Base-by-base conservation (phyloP, 2,797 vertebrate genomes). In the Sternarchorhynchus goeldii region DNA sequence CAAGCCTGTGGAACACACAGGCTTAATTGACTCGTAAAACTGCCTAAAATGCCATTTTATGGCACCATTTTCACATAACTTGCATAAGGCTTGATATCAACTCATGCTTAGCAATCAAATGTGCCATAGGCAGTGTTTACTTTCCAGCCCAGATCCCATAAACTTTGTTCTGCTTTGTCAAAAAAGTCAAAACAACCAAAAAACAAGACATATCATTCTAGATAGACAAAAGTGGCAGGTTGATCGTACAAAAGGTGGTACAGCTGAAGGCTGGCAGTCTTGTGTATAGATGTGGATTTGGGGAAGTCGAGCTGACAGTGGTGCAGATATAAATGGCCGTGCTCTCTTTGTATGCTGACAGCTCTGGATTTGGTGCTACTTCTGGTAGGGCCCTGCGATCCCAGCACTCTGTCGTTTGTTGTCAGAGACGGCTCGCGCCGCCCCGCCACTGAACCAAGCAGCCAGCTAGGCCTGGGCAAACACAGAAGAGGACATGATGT, bases 11-110 rank as follows among this genome's bases (percentile, higher is more conserved):
- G 81, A 88, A 86, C 83, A 88, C 87, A 88, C 83, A 87, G 63
- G 45, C 74, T 80, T 93, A 93, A 92, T 91, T 92, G 90, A 91
- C 92, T 93, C 89, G 83, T 93, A 93, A 92, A 93, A 90, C 79
- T 78, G 84, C 88, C 86, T 91, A 87, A 89, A 91, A 88, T 88
- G 84, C 85, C 88, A 87, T 90, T 91, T 92, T 90, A 92, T 83
- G 84, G 87, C 86, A 88, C 85, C 88, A 81, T 89, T 89, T 92
- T 90, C 88, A 89, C 89, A 87, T 85, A 87, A 90, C 88, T 85
- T 82, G 18, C 86, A 86, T 74, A 81, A 82, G 85, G 88, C 91
- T 90, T 88, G 86, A 92, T 90, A 90, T 91, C 88, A 88, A 88
- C 85, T 89, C 87, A 86, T 89, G 87, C 88, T 88, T 84, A 88